Evolutionary conservation across 2,113 vertebrate genomes (phyloP), one percentile per base, ranked within the genome.

Genomic region (Zeus faber): DNA sequence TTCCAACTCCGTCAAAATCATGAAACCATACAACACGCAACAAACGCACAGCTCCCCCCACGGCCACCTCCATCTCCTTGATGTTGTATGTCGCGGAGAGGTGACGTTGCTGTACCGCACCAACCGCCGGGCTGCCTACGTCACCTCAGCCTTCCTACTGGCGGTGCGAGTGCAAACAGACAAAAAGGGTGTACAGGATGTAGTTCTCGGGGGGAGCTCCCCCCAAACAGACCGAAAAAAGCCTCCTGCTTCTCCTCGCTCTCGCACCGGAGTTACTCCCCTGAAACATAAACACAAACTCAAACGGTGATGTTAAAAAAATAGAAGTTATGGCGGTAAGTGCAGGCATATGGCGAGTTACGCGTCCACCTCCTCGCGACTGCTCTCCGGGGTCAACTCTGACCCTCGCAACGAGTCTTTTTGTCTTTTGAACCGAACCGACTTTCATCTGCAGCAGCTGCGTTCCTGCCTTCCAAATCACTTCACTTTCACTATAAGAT

Each of bases 261-360:
- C 31, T 58, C 75, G 66, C 72, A 60, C 62, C 65, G 43, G 73
- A 62, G 54, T 57, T 51, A 77, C 45, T 25, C 72, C 73, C 54
- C 62, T 71, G 46, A 81, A 87, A 87, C 68, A 81, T 77, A 85
- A 88, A 86, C 81, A 87, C 78, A 59, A 82, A 82, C 69, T 76
- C 64, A 80, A 54, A 87, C 73, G 52, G 61, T 59, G 68, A 76
- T 53, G 83, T 85, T 64, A 66, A 80, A 85, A 76, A n/a, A n/a
- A n/a, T n/a, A n/a, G n/a, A n/a, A 62, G 77, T 68, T 87, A 87
- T 90, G 87, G 88, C 65, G 61, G 63, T 87, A 89, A 89, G 81
- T 84, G 82, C 67, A 87, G 82, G 58, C 89, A 90, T 79, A 87
- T 91, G 88, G 77, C 66, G 76, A 78, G 81, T 83, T 60, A 70